Evolutionary conservation across 2,113 vertebrate genomes (phyloP).

Genomic region (Oostethus manadensis): DNA sequence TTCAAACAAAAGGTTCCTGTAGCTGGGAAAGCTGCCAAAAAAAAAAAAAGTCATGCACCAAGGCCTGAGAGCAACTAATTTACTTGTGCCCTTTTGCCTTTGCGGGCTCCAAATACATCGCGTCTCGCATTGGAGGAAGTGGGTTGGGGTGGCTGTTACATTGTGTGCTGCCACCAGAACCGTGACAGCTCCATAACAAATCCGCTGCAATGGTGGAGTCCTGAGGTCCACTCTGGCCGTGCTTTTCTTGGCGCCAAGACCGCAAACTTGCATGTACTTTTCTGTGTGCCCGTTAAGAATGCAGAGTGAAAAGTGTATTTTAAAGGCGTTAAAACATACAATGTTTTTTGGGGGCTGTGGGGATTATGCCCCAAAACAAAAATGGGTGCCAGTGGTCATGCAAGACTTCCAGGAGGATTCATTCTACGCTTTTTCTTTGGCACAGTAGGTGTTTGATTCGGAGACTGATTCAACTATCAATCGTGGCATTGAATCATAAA

Average conservation of each 20-base stretch:
- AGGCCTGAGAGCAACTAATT: slow-evolving; percentile 1
- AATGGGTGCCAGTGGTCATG: no score
- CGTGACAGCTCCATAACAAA: slow-evolving; percentile 56
- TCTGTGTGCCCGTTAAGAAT: not conserved
- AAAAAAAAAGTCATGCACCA: not conserved
- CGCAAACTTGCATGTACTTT: no score
- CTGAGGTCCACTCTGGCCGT: slow-evolving; percentile 36
- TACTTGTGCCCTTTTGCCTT: slow-evolving; percentile 9
- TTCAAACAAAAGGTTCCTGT: slow-evolving; percentile 1
- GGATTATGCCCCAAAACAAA: no score
- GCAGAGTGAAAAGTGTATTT: not conserved
- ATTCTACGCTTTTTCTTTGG: no score
- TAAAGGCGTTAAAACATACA: not conserved
- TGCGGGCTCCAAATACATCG: not conserved
- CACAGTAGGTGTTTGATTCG: no score
- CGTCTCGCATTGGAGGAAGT: slow-evolving; percentile 8
- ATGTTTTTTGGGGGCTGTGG: no score
- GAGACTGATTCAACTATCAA: no score
- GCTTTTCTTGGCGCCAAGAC: slow-evolving; percentile 11
- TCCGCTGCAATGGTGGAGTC: slow-evolving; percentile 24
- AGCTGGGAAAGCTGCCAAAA: slow-evolving; percentile 1
- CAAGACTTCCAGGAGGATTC: no score
- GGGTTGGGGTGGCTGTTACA: not conserved
- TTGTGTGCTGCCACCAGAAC: slow-evolving; percentile 16
- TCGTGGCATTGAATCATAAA: no score